These are phyloP conservation scores for Calliopum simillimum DNA, from an alignment of 2,888 invertebrate species.

Conservation along the genomic window DNA sequence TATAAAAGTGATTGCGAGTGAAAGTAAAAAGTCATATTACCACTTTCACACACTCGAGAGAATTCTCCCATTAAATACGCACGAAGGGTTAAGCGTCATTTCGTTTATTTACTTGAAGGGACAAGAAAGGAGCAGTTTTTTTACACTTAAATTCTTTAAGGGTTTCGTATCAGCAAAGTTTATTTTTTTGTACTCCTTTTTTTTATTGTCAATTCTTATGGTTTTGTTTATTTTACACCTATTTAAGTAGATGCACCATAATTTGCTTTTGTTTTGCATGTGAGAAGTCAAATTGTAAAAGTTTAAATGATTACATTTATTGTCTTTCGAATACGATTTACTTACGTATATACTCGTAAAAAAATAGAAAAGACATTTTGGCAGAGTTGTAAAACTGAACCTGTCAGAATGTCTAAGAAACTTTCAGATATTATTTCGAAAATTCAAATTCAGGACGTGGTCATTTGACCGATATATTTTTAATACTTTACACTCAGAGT, in stretches of 20 bases:
- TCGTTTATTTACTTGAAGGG: constrained; percentile 33
- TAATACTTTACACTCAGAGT: too few species aligned
- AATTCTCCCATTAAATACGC: constrained; percentile 36
- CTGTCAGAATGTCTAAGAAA: too few species aligned
- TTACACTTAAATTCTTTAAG: background rate
- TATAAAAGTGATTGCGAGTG: background rate
- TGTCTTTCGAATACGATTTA: too few species aligned
- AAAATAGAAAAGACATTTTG: too few species aligned
- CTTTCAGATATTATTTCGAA: too few species aligned
- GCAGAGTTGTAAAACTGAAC: too few species aligned
- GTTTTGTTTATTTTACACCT: constrained; percentile 53
- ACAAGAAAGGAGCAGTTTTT: background rate
- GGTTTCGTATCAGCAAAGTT: constrained; percentile 35
- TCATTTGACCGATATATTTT: too few species aligned
- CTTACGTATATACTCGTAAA: too few species aligned
- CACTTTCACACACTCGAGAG: constrained; percentile 26
- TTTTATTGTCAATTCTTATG: constrained; percentile 42
- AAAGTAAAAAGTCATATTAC: background rate
- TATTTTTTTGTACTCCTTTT: constrained; percentile 51
- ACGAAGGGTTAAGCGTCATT: constrained; percentile 40
- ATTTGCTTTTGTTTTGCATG: too few species aligned
- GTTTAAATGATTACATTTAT: too few species aligned
- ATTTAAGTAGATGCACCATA: constrained; percentile 35
- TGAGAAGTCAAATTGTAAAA: too few species aligned
- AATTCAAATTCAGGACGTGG: too few species aligned